Conservation (phyloP, 2,888 invertebrate species). For the Sminthurinus aureus region DNA sequence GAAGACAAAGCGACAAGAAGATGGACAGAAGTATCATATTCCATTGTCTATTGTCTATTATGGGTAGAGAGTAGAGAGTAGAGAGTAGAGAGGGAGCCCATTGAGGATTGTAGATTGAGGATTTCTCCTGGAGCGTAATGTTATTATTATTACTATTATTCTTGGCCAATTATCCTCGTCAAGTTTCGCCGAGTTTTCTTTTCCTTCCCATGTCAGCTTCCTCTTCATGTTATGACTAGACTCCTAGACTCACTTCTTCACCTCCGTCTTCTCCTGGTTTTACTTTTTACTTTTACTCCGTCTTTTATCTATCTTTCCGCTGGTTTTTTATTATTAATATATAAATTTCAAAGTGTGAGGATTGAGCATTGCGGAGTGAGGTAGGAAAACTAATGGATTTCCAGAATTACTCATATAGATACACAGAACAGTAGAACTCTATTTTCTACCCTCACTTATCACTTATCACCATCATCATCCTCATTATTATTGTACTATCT, state of each 20-base stretch:
- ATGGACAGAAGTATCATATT: too few species aligned
- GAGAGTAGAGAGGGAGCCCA: neutral
- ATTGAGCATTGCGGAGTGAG: neutral
- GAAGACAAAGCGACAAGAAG: too few species aligned
- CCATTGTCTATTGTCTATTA: neutral
- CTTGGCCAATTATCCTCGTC: slow-evolving; percentile 21
- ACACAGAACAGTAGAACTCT: too few species aligned
- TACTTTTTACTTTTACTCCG: neutral
- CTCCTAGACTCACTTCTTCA: neutral
- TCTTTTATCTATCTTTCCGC: neutral
- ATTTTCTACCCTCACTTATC: too few species aligned
- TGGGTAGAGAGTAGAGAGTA: neutral
- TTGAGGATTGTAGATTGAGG: slow-evolving; percentile 22
- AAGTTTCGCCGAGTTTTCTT: neutral
- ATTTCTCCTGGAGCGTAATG: slow-evolving; percentile 16
- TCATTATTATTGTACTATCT: neutral
- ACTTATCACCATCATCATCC: too few species aligned
- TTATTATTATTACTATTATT: slow-evolving; percentile 30
- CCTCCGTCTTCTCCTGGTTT: neutral
- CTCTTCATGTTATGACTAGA: too few species aligned
- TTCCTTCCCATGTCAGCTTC: too few species aligned
- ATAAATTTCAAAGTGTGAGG: neutral
- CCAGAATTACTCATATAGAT: too few species aligned
- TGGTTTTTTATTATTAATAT: neutral
- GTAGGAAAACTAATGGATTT: slow-evolving; percentile 11